Evolutionary conservation across 2,797 vertebrate species (phyloP), one percentile per base, ranked within the genome.

Genomic region (Perdix hodgsoniae): DNA sequence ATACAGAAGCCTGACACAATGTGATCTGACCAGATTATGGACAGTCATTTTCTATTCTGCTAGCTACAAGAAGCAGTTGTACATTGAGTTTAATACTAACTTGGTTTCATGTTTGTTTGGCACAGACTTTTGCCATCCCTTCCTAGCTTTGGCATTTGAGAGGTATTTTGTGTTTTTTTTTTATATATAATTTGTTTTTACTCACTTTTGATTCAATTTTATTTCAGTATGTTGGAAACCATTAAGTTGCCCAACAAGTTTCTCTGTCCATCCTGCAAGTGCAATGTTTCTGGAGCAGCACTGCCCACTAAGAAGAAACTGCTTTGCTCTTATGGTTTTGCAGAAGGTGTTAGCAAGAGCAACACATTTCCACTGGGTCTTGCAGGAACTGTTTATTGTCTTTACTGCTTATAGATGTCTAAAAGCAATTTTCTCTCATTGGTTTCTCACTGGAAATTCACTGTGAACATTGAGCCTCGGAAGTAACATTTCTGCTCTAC

Each of bases 321-420:
- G 4, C 1, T 0, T 27, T 18, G 5, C 11, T 66, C 6, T 49
- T 14, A 14, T 18, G 23, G 54, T 24, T 77, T 5, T 8, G 21
- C n/a, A 76, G 29, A 56, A 27, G 16, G 22, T 12, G 1, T 49
- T 14, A 31, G 47, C 45, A 49, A 63, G 23, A 56, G 9, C 24
- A 70, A 22, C 22, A 52, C 69, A 65, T 17, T 66, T 90, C 19
- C 27, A 59, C 16, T 35, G 35, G 6, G 29, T 74, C 31, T 56
- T 70, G 40, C 59, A 40, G 29, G 47, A 70, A 10, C 18, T 71
- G 5, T 21, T 69, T 42, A 23, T 47, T 63, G 33, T 19, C 8
- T 7, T 76, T 59, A 9, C 12, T 64, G 27, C 40, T 63, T 29
- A 29, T 31, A 49, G 23, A 8, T 57, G 31, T 75, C 74, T 63